Base-by-base conservation (phyloP, 1,140 invertebrate genomes). In the Aphis craccivora region DNA sequence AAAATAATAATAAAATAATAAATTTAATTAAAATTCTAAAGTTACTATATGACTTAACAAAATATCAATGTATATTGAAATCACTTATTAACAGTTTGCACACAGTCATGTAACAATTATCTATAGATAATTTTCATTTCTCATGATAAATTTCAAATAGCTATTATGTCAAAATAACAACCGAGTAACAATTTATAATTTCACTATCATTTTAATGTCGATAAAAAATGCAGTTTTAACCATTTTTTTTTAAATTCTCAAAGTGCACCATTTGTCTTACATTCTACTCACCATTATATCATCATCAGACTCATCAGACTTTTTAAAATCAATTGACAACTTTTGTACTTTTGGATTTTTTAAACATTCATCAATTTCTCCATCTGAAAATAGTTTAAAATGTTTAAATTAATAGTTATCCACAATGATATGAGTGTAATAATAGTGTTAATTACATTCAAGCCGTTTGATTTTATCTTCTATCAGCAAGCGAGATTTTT, bases 281-380 rank as follows among this genome's bases (percentile, higher is more conserved):
- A 51, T n/a, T 94, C 8, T 67, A 94, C 94, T 94, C 95, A 97
- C 97, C 96, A 97, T 96, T 93, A 97, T 97, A 94, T 96, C 97
- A 60, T 96, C 96, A 94, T 96, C 96, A 93, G 96, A 94, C 93
- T 96, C 96, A 67, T 96, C 96, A 48, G 84, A 76, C 7, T 93
- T 93, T 51, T 55, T 93, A 48, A 91, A 84, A 35, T 90, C 87
- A 45, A 90, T 48, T 94, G 95, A 94, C 95, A 67, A 51, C 60
- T 94, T 95, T 93, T 95, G 95, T 93, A 95, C 95, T 93, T 95
- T 95, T 93, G 95, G 95, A 94, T 95, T 95, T 81, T 95, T 95
- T 93, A 95, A 94, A 48, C 95, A 95, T 91, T 95, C 94, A 48
- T 95, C 94, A 90, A 95, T 94, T 53, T 93, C 81, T 84, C 86